Conservation (phyloP, 2,888 invertebrate genomes). For the Hirtodrosophila histrioides region DNA sequence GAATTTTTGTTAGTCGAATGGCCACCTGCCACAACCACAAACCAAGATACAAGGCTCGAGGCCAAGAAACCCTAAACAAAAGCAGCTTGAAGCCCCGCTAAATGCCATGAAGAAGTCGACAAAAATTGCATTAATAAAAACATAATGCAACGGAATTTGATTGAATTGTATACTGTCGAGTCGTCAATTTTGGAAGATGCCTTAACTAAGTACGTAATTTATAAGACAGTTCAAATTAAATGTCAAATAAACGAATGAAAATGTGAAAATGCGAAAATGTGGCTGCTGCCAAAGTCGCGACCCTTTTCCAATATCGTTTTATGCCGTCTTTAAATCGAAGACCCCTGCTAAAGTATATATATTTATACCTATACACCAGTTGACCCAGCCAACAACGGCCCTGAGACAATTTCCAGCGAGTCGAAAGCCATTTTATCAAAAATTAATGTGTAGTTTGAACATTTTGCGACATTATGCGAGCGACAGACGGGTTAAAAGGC, state of each 20-base stretch:
- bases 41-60: conserved; percentile 17
- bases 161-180: conserved; percentile 37
- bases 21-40: conserved; percentile 40
- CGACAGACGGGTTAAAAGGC: conserved; percentile 68
- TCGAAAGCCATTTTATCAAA: conserved; percentile 75
- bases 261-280: conserved; percentile 34
- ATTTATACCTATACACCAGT: conserved; percentile 5
- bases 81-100: conserved; percentile 6
- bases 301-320: conserved; percentile 38
- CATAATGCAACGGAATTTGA: conserved; percentile 46
- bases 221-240: conserved; percentile 37
- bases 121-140: conserved; percentile 61
- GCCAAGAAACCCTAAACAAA: conserved; percentile 37
- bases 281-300: conserved; percentile 5
- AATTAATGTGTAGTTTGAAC: conserved; percentile 76
- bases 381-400: conserved; percentile 10
- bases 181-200: conserved; percentile 14
- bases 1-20: conserved; percentile 76
- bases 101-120: conserved; percentile 24
- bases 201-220: conserved; percentile 43
- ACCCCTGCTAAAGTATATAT: neutral
- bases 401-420: conserved; percentile 57
- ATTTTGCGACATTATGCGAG: conserved; percentile 74
- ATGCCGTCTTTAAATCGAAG: conserved; percentile 39
- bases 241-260: conserved; percentile 40